phyloP scores from a whole-genome alignment of 2,113 vertebrate genomes.

The Papio anubis region DNA sequence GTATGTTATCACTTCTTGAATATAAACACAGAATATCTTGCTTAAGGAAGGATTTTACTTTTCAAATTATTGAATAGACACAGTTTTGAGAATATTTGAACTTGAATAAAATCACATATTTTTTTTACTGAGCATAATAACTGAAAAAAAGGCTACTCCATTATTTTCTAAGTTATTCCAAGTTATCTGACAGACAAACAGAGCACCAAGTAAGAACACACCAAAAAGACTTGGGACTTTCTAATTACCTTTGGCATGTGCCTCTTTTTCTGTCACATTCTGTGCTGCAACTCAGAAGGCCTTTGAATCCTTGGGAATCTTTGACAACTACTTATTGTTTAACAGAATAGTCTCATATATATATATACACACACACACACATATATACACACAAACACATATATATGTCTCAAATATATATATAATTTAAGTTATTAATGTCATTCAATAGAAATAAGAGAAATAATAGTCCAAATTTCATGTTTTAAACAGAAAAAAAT shows the following conservation, averaged over 20 bases:
- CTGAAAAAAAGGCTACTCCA: not conserved
- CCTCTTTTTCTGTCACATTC: not conserved
- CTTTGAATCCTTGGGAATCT: conserved; percentile 52
- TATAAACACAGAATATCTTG: not conserved
- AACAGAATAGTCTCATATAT: not conserved
- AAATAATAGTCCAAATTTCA: not conserved
- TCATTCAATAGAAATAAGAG: not conserved
- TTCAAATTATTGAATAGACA: not conserved
- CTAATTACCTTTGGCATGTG: conserved; percentile 34
- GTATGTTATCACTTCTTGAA: not conserved
- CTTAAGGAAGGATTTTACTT: conserved; percentile 16
- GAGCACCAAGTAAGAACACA: not conserved
- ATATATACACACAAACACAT: too few relatives aligned
- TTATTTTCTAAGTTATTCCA: conserved; percentile 24
- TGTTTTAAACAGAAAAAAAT: not conserved
- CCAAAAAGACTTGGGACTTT: not conserved
- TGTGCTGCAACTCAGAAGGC: not conserved
- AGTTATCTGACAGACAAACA: not conserved
- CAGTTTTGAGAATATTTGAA: not conserved
- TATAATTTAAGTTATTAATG: not conserved
- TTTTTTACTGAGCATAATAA: not conserved
- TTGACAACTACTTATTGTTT: conserved; percentile 64
- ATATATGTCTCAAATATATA: not conserved
- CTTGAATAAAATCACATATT: not conserved
- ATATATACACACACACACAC: too few relatives aligned